Base-by-base conservation (phyloP, 2,888 invertebrate species). In the Platycnemis pennipes region DNA sequence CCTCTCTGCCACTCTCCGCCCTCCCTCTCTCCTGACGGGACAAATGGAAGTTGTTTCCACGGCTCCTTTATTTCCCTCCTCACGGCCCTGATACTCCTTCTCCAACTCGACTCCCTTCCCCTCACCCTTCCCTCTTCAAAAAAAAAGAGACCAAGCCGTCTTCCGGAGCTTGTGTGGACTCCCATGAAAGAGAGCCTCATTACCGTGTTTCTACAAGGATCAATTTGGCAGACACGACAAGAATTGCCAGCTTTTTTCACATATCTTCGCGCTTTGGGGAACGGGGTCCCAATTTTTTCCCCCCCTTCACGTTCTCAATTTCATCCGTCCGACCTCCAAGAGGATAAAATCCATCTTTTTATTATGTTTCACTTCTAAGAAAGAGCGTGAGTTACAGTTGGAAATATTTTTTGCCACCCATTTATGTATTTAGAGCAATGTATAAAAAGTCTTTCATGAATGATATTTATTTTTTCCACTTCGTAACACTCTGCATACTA, bases 191-290 rank as follows among this genome's bases (percentile, higher is more conserved):
- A 63, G 91, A 45, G 69, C 63, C 44, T 91, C 91, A 91, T 91
- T 91, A 91, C 63, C 63, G 91, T 91, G 63, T 91, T 91, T 63
- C 91, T 63, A 63, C 63, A 63, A 63, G 91, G 63, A 91, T 91
- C 63, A 91, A 63, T 91, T 91, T 26, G 89, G 42, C 89, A 26
- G 42, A 63, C 91, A 42, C 42, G 53, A n/a, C 63, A 44, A 44
- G 26, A 26, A 63, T 69, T 37, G 31, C 37, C 77, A 77, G 31
- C 11, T 77, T 69, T 45, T 91, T 56, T 46, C 37, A 4, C 63
- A 53, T 91, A 63, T 56, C 63, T 91, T 91, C 31, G 53, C 56
- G 89, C 89, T 89, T 56, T 89, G 37, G 22, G 89, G 44, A 13
- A 89, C 89, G 46, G 56, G 56, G n/a, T 89, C 53, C 56, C 77